Base-by-base conservation (phyloP, 2,113 vertebrate genomes). In the Strix aluco region DNA sequence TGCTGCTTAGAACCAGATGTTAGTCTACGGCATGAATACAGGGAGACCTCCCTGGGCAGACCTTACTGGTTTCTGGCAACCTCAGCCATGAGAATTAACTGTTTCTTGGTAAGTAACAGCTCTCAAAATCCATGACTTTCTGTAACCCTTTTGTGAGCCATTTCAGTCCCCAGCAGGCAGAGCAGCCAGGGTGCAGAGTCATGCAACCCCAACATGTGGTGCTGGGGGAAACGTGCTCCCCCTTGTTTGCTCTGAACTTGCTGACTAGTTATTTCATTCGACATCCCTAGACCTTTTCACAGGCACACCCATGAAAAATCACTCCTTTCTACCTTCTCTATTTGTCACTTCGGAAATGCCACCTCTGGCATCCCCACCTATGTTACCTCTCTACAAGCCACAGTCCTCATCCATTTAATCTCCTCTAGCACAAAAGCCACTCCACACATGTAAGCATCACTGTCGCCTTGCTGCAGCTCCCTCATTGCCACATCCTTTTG, bases 141-240 rank as follows among this genome's bases (percentile, higher is more conserved):
- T 74, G 55, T 3, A 86, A 32, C 1, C 13, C 8, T 62, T 86
- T 42, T n/a, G 9, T 32, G 34, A 54, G 32, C 19, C 27, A 21
- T 11, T 63, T 62, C 3, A 1, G 55, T 40, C 27, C 14, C 30
- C 0, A 1, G 36, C 40, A 84, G 30, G 66, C 51, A 91, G 63
- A 88, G 27, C 29, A 66, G 46, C 6, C 2, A 1, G 22, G 5
- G 6, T 5, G 26, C 34, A 65, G 34, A 59, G 29, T 26, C 1
- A 2, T 9, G 5, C 55, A 73, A 75, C 6, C 23, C 21, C 46
- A 69, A 27, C 0, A 6, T 1, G 1, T 0, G 4, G 8, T n/a
- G 29, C 29, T 67, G 62, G 46, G 20, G 17, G 72, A 86, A 63
- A 88, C 0, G 1, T 0, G 1, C 8, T 58, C 29, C 10, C 3